Conservation (phyloP, 2,888 invertebrate genomes). For the Rosalia funebris region DNA sequence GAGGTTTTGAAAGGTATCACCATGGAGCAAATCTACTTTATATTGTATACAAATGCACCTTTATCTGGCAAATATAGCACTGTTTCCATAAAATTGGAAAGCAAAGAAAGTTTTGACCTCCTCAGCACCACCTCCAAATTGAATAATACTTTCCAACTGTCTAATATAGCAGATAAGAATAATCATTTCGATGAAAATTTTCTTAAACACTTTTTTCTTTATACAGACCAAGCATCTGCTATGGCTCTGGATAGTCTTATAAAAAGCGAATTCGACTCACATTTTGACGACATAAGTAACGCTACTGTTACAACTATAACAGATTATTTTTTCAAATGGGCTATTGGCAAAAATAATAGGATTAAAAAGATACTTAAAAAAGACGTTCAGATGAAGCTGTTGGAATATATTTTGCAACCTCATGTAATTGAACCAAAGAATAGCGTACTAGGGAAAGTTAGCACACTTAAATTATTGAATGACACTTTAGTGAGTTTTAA, state of each 20-base stretch:
- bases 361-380: constrained; percentile 6
- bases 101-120: neutral
- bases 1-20: neutral
- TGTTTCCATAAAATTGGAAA: neutral
- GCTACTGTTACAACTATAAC: neutral
- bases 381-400: constrained; percentile 11
- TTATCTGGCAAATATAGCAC: neutral
- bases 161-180: neutral
- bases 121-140: constrained; percentile 1
- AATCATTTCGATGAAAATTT: neutral
- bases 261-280: constrained; percentile 4
- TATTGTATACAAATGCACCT: constrained; percentile 13
- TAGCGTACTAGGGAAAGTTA: neutral
- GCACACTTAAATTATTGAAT: neutral
- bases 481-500: constrained; percentile 20
- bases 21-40: constrained; percentile 1
- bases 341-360: constrained; percentile 7
- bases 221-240: constrained; percentile 12
- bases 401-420: constrained; percentile 16
- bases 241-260: constrained; percentile 4
- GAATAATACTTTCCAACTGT: neutral
- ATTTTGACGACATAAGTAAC: constrained; percentile 18
- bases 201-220: constrained; percentile 6
- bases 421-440: constrained; percentile 9
- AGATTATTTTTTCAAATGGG: constrained; percentile 24